Conservation (phyloP, 2,797 vertebrate genomes). For the Enoplosus armatus region DNA sequence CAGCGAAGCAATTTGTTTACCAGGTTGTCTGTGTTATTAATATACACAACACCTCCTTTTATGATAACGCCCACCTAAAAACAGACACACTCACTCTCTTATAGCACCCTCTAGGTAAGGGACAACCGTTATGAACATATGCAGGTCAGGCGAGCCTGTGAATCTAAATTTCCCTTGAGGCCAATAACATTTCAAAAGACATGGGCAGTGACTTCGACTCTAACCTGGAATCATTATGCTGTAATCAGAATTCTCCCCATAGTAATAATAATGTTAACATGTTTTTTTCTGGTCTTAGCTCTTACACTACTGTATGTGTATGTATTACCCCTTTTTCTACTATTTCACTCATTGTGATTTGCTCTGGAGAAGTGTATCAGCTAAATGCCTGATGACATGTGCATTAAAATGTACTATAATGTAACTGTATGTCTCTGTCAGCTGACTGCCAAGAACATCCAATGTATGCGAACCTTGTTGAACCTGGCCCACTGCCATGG, state of each 20-base stretch:
- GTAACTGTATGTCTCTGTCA: constrained; percentile 63
- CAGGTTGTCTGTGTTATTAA: constrained; percentile 5
- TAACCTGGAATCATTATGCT: constrained; percentile 19
- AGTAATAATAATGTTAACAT: not conserved
- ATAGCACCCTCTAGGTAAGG: not conserved
- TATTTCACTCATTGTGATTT: not conserved
- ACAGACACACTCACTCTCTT: not conserved
- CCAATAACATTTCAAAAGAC: constrained; percentile 17
- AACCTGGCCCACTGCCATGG: constrained; percentile 98
- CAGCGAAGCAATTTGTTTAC: constrained; percentile 13
- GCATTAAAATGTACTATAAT: not conserved
- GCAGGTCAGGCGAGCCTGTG: not conserved
- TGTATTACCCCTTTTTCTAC: not conserved
- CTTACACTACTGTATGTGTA: not conserved
- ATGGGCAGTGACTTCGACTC: constrained; percentile 22
- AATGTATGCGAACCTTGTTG: constrained; percentile 97
- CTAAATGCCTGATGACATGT: not conserved
- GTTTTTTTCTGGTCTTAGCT: not conserved
- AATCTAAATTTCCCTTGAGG: constrained; percentile 23
- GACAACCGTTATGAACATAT: not conserved
- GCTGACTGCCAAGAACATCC: constrained; percentile 99
- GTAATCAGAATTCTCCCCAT: constrained; percentile 13
- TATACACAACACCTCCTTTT: not conserved
- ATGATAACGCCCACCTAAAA: constrained; percentile 17
- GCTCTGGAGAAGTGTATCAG: not conserved